Conservation (phyloP, 2,113 vertebrate species). For the Gnathonemus longibarbis region DNA sequence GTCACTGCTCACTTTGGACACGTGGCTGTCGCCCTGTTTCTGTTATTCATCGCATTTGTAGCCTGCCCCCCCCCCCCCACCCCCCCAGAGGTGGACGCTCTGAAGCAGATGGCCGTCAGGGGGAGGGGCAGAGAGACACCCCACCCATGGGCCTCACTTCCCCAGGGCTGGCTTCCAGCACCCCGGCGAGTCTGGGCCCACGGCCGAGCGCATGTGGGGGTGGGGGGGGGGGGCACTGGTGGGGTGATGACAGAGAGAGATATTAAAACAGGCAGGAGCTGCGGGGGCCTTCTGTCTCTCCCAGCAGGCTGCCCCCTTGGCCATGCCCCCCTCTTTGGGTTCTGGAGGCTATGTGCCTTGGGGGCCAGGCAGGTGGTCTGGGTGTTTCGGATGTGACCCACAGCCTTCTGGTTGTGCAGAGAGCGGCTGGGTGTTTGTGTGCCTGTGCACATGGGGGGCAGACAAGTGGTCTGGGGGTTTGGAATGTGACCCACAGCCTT, state of each 20-base stretch:
- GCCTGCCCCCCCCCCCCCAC: not conserved
- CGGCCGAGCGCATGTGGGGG: not conserved
- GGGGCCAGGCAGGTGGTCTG: not conserved
- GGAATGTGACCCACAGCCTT: not conserved
- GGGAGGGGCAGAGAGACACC: not conserved
- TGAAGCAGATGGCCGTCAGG: not conserved
- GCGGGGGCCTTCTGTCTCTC: not conserved
- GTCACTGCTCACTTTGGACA: not conserved
- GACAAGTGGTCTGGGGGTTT: not conserved
- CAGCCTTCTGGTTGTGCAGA: not conserved
- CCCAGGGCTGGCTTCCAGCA: not conserved
- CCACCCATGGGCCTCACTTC: not conserved
- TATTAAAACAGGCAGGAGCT: not conserved
- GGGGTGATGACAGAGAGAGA: constrained; percentile 7
- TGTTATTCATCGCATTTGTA: not conserved
- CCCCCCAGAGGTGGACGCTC: not conserved
- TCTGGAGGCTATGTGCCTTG: not conserved
- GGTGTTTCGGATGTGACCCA: not conserved
- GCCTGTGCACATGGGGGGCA: not conserved
- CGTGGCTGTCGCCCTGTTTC: not conserved
- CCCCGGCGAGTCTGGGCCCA: not conserved
- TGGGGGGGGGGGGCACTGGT: too few relatives aligned
- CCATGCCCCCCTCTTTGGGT: not conserved
- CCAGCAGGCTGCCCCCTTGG: not conserved
- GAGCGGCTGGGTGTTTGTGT: not conserved